These are phyloP conservation scores for Campopleginae sp. DNA, from an alignment of 2,888 invertebrate species.

Conservation along the genomic window DNA sequence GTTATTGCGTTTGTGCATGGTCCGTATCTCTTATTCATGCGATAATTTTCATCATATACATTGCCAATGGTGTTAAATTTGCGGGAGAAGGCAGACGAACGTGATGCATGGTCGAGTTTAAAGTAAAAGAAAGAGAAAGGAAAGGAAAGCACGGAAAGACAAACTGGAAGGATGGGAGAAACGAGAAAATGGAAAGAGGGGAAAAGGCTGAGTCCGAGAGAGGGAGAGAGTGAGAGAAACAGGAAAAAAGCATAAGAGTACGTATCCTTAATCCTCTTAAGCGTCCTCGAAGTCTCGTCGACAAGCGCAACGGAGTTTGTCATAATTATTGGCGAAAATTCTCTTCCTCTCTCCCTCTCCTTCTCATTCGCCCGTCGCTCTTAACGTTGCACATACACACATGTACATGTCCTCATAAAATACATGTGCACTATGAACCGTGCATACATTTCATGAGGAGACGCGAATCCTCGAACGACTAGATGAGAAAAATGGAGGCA, in stretches of 20 bases:
- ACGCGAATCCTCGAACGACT: background rate
- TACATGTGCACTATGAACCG: constrained; percentile 45
- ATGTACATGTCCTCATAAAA: constrained; percentile 33
- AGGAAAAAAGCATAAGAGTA: constrained; percentile 50
- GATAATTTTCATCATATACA: constrained; percentile 64
- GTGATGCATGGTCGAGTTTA: constrained; percentile 56
- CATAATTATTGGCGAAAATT: constrained; percentile 79
- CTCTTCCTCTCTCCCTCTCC: constrained; percentile 39
- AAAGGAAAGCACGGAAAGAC: constrained; percentile 1
- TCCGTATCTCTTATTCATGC: constrained; percentile 7
- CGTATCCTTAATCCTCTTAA: constrained; percentile 73
- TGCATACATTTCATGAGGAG: background rate
- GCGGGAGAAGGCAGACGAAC: background rate
- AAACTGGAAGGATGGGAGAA: background rate
- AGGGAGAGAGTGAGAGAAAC: background rate
- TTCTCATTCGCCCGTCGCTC: background rate
- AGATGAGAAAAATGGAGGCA: constrained; percentile 7
- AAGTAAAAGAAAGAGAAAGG: constrained; percentile 38
- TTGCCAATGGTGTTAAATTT: constrained; percentile 32
- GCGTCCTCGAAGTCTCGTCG: constrained; percentile 66
- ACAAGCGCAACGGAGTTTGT: constrained; percentile 80
- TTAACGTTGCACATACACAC: background rate
- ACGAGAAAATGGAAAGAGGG: background rate
- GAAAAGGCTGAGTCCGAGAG: background rate
- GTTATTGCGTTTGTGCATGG: constrained; percentile 9